Base-by-base conservation (phyloP, 2,113 vertebrate genomes). In the Hiodon tergisus region DNA sequence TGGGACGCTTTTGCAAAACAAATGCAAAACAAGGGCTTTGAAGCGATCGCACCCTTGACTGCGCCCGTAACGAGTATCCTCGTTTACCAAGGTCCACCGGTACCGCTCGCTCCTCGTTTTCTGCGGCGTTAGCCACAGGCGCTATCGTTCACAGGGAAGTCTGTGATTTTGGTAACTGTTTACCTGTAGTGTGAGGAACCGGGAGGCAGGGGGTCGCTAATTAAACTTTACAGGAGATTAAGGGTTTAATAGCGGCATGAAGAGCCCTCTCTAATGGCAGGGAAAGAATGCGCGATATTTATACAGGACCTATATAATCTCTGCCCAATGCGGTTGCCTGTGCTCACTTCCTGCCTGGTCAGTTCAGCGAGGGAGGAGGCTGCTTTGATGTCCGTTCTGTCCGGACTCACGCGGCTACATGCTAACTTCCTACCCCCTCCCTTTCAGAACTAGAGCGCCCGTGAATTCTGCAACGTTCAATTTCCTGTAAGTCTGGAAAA, bases 201-300 rank as follows among this genome's bases (percentile, higher is more conserved):
- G 48, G 48, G n/a, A 2, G 7, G 63, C 60, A 62, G 60, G 47
- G 65, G 81, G 81, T 77, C 78, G 79, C 78, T 85, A 60, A 77
- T 87, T 81, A 84, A 85, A 83, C 86, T 82, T 74, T 87, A 86
- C 78, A 84, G 76, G 77, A 76, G 85, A 82, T 86, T 83, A 85
- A 74, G 79, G 80, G 81, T 83, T 88, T 77, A 83, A 78, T 75
- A 79, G 72, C 74, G 77, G 74, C 82, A 81, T 79, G 79, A 86
- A 84, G 80, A 61, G 61, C 76, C 71, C 82, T 85, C 78, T 80
- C 69, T 85, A 85, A 88, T 87, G 68, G 80, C 76, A 71, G 17
- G 53, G 75, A 83, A 87, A 86, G 77, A 75, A 84, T 77, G 77
- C 71, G 75, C 71, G 73, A n/a, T n/a, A 4, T 48, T 9, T 47